Evolutionary conservation across 2,797 vertebrate genomes (phyloP).

Genomic region (Sylvia borin): DNA sequence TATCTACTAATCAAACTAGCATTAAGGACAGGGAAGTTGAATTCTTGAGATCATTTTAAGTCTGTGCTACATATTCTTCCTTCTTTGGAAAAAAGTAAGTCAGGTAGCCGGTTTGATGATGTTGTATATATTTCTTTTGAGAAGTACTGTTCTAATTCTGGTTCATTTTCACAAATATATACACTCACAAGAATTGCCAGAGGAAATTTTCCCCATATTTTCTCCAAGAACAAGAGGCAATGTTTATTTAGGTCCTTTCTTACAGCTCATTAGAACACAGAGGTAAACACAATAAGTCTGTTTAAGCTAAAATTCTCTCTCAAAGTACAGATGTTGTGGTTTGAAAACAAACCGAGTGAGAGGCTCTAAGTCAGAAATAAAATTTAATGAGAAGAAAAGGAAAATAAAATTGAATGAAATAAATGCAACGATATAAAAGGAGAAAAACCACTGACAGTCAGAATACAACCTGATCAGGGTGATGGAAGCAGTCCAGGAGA

Average conservation of each 20-base stretch:
- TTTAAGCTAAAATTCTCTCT: background rate
- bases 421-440: too few relatives aligned
- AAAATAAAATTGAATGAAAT: too few relatives aligned
- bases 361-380: too few relatives aligned
- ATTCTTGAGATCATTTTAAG: background rate
- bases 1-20: background rate
- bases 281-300: background rate
- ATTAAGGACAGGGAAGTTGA: background rate
- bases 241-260: background rate
- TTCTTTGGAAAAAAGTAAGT: background rate
- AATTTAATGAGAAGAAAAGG: too few relatives aligned
- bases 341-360: too few relatives aligned
- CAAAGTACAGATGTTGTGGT: too few relatives aligned
- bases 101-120: background rate
- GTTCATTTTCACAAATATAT: background rate
- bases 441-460: too few relatives aligned
- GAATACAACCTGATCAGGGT: too few relatives aligned
- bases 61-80: background rate
- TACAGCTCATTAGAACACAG: background rate
- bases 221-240: background rate
- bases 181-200: rapidly evolving
- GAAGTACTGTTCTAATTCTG: background rate
- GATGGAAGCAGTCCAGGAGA: too few relatives aligned
- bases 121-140: background rate
- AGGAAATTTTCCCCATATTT: background rate